Evolutionary conservation across 1,140 invertebrate species (phyloP), one percentile per base, ranked within the genome.

Genomic region (Homalodisca vitripennis): DNA sequence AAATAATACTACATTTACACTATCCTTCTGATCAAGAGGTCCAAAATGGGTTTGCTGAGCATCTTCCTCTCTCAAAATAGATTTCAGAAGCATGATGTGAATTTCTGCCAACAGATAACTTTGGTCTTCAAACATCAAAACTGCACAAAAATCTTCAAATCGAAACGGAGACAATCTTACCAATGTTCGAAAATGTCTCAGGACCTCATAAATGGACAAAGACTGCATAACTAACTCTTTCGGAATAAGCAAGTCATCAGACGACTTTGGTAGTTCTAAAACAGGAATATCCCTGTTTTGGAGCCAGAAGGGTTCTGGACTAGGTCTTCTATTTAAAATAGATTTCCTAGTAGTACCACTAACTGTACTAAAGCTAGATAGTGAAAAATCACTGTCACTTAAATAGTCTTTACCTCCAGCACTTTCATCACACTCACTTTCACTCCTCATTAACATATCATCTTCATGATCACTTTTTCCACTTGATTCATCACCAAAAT

Each of bases 71-170:
- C 96, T 81, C 30, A 98, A 80, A 67, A 98, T 84, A 12, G 95
- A 89, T 82, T 95, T 97, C 1, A 98, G 82, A 46, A 98, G 81
- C 84, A 91, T 91, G 69, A 97, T 92, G 79, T 98, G 96, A 74
- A 97, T 88, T 82, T 99, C 97, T 17, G 91, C 89, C 10, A 98
- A 80, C 32, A 99, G 80, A 77, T 88, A 89, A 73, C 90, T 95
- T 79, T 97, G 93, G 80, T 98, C 95, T 75, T 98, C 93, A 76
- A 89, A 92, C 66, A 90, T 84, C n/a, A 98, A 76, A 32, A 94
- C 92, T 10, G 93, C 92, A 84, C 95, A 96, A 78, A 98, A 93
- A 80, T 98, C 96, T 84, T 98, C 97, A 79, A 98, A 90, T 71
- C 94, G 87, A 81, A 98, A 98, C 55, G 94, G 95, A 17, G 95